phyloP scores from a whole-genome alignment of 2,888 invertebrate species.

The Microctonus hyperodae region DNA sequence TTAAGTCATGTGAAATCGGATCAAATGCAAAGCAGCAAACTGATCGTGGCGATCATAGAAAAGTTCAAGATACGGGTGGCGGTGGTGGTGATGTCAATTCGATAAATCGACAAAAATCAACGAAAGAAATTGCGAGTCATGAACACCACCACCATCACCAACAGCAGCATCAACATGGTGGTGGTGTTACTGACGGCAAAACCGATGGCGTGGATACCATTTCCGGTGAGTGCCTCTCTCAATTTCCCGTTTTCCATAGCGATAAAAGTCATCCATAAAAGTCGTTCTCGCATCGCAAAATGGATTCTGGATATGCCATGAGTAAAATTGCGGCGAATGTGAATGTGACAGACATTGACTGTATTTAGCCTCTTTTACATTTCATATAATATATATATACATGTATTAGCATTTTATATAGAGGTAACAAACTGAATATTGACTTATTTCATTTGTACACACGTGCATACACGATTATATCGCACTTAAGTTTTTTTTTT shows the following conservation, averaged over 20 bases:
- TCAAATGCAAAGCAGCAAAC: conserved; percentile 37
- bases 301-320: conserved; percentile 13
- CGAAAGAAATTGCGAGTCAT: conserved; percentile 37
- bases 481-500: background rate
- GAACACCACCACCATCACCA: conserved; percentile 35
- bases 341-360: conserved; percentile 9
- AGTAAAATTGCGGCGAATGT: conserved; percentile 12
- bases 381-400: background rate
- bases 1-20: conserved; percentile 44
- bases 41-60: conserved; percentile 43
- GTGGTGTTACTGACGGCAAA: conserved; percentile 45
- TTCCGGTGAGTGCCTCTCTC: conserved; percentile 51
- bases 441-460: background rate
- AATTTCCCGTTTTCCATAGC: conserved; percentile 22
- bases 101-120: conserved; percentile 38
- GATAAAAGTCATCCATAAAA: conserved; percentile 24
- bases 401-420: background rate
- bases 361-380: background rate
- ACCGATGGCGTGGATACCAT: conserved; percentile 48
- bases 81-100: conserved; percentile 41
- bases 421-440: background rate
- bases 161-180: conserved; percentile 29
- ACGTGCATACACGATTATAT: background rate
- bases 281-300: conserved; percentile 16
- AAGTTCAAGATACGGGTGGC: conserved; percentile 43